Percentiles rank a stretch among this genome's conserved stretches.
These are phyloP conservation scores for Meda fulgida DNA, from an alignment of 2,797 vertebrate species.

Conservation along the genomic window DNA sequence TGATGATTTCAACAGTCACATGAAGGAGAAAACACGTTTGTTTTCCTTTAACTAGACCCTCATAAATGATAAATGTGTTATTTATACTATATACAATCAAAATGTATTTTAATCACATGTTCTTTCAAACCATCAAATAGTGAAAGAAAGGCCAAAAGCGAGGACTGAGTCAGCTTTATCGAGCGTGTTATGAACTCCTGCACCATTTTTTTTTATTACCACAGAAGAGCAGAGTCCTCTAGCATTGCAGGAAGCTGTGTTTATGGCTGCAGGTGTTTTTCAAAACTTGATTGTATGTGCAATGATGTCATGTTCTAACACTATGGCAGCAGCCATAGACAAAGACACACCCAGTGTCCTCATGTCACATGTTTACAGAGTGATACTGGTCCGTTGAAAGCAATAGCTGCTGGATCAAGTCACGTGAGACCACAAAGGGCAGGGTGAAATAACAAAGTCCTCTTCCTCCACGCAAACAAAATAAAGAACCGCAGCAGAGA, in stretches of 20 bases:
- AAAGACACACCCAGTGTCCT: conserved; percentile 61
- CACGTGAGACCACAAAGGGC: conserved; percentile 37
- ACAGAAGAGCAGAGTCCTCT: conserved; percentile 29
- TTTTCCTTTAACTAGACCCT: neutral
- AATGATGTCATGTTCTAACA: conserved; percentile 70
- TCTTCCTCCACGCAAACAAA: conserved; percentile 28
- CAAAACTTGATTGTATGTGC: conserved; percentile 54
- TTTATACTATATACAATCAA: neutral
- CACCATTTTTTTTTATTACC: neutral
- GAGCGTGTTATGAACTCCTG: neutral
- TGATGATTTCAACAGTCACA: conserved; percentile 46
- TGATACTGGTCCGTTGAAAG: conserved; percentile 67
- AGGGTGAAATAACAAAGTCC: conserved; percentile 42
- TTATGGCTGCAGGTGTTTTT: conserved; percentile 49
- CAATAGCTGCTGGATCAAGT: conserved; percentile 46
- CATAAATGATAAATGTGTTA: neutral
- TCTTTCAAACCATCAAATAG: neutral
- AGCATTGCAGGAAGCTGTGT: conserved; percentile 18
- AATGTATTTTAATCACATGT: neutral
- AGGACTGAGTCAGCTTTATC: neutral
- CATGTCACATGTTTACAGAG: conserved; percentile 78
- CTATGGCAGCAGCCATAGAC: conserved; percentile 64
- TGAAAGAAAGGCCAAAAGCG: neutral
- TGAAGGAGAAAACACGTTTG: conserved; percentile 33
- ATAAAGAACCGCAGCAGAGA: neutral